A percentile compares a stretch with the other conserved stretches of the same genome.
phyloP scores from a whole-genome alignment of 2,113 vertebrate species.

The Crypturellus undulatus region DNA sequence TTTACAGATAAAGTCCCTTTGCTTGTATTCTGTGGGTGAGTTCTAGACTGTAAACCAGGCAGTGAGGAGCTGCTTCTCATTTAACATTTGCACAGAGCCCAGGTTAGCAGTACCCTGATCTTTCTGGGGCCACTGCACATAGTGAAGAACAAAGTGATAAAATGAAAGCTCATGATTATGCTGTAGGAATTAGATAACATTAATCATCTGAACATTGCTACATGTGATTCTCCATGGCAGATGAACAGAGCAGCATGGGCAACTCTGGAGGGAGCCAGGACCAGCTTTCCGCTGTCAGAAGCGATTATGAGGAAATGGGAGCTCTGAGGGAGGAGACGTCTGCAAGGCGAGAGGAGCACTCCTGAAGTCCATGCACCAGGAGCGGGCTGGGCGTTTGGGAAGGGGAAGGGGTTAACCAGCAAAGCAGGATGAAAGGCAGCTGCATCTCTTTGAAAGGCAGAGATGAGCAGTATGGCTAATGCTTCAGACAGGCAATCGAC shows the following conservation, averaged over 20 bases:
- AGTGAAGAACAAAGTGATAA: not conserved
- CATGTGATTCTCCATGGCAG: not conserved
- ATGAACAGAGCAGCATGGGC: accelerated
- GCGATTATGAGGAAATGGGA: not conserved
- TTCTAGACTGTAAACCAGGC: not conserved
- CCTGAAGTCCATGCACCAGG: not conserved
- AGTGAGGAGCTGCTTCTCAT: not conserved
- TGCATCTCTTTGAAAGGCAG: not conserved
- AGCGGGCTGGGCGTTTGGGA: not conserved
- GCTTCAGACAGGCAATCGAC: not conserved
- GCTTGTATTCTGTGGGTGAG: not conserved
- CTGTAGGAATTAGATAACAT: not conserved
- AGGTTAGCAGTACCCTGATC: not conserved
- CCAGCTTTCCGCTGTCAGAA: constrained; percentile 15
- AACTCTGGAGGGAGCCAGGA: not conserved
- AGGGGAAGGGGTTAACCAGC: not conserved
- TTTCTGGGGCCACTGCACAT: not conserved
- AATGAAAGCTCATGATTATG: not conserved
- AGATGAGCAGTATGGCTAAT: accelerated
- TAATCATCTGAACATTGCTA: not conserved
- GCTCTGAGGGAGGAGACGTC: not conserved
- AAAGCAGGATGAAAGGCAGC: not conserved
- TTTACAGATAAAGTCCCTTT: constrained; percentile 8
- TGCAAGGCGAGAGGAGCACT: accelerated
- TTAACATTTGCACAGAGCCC: not conserved